Evolutionary conservation across 1,140 invertebrate genomes (phyloP), one percentile per base, ranked within the genome.

Genomic region (Neodiprion pinetum): DNA sequence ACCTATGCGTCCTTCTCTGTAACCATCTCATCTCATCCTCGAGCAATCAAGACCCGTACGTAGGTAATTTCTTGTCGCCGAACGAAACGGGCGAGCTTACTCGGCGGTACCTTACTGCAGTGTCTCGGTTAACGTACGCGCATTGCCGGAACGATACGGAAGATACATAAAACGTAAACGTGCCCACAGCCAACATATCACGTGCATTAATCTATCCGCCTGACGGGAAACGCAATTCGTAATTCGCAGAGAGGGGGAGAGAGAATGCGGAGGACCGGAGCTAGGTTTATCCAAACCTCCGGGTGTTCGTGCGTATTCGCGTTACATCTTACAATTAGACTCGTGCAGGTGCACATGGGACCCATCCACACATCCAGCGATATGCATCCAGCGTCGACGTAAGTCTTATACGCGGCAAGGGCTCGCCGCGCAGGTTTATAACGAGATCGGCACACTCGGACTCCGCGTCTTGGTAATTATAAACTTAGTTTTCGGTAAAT

Each of bases 401-500:
- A 40, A 40, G 28, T 40, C 28, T 40, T 40, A 40, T 40, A 40
- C 28, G 28, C 28, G 28, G 28, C 28, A 40, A 40, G 68, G 49
- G 72, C 67, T 69, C 47, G 21, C 40, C 67, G 65, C 10, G 71
- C 80, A 79, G 76, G 78, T 79, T 84, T 83, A 80, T 83, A 85
- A 82, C 79, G 74, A 85, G 83, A 86, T 85, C 80, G 84, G 81
- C 83, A 81, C 61, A 74, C 70, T 48, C 28, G 28, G 78, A 17
- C 70, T 76, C 71, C 12, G 71, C 67, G 83, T 83, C 83, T 80
- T 70, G 79, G 81, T 85, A 87, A 86, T 86, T 86, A 85, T 87
- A 86, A 86, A 86, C 84, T 87, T 82, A 83, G 82, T 83, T 85
- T 83, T 77, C 76, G 81, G 80, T 82, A 83, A 86, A 85, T 85